Base-by-base conservation (phyloP, 1,140 invertebrate species). In the Diploscapter pachys region DNA sequence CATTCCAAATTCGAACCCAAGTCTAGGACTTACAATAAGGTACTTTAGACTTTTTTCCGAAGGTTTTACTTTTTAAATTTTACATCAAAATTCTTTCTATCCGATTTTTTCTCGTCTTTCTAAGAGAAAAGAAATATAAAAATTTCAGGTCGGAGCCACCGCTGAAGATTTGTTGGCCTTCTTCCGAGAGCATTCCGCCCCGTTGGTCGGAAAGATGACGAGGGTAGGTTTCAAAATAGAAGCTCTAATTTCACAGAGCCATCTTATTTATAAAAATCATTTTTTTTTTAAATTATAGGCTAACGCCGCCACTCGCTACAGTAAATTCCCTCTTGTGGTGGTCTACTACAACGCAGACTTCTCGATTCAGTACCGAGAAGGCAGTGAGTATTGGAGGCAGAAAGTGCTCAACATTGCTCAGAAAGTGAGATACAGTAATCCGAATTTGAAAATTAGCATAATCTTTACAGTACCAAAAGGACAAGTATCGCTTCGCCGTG, bases 331-430 rank as follows among this genome's bases (percentile, higher is more conserved):
- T 4, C 81, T 90, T 11, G 87, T 90, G 77, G 86, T 90, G 11
- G 86, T 90, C 5, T 90, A 90, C 81, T 90, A 89, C 82, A 89
- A 89, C 81, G 90, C 89, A 5, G 89, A 90, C 82, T 90, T 89
- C 81, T 86, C 87, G 56, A 86, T 89, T 82, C 88, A 89, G 62
- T 82, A 88, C 71, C 84, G 80, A 53, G 77, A 85, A 59, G 85
- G 85, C n/a, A 85, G 89, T 53, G 88, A 90, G 78, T 81, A 88
- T 62, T 88, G 89, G 86, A 86, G 89, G 53, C 85, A 86, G 55
- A 89, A 89, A 82, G 84, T 90, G 71, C 81, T 89, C 3, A 83
- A 86, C 64, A 87, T 90, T 66, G 90, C 89, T 6, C 87, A 84
- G 48, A 85, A 85, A 31, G 31, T 31, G 31, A 31, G 31, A 31